These are phyloP conservation scores for Sciaenops ocellatus DNA, from an alignment of 2,797 vertebrate genomes.

Conservation along the genomic window DNA sequence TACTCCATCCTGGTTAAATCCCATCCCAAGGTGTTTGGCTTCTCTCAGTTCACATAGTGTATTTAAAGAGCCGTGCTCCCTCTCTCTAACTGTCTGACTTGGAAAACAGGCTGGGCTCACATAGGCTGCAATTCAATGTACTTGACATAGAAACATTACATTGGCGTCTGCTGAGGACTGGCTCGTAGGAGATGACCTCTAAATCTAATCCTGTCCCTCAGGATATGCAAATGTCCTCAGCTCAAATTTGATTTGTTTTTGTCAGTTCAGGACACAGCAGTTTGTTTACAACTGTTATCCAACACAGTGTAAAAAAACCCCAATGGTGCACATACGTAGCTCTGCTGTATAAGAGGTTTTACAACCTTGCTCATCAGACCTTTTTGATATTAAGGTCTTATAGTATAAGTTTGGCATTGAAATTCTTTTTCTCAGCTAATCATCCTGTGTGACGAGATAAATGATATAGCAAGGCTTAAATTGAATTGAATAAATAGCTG, in stretches of 20 bases:
- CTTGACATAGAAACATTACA: conserved; percentile 81
- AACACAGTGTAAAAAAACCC: conserved; percentile 46
- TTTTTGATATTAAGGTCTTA: conserved; percentile 29
- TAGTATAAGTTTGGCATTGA: conserved; percentile 8
- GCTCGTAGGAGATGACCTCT: conserved; percentile 83
- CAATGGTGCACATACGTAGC: conserved; percentile 24
- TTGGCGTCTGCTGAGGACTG: conserved; percentile 76
- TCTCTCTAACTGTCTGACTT: conserved; percentile 68
- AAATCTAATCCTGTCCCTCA: conserved; percentile 86
- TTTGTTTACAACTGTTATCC: conserved; percentile 73
- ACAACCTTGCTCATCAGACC: conserved; percentile 26
- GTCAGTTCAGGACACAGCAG: conserved; percentile 75
- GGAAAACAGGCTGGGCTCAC: conserved; percentile 67
- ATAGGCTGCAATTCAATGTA: conserved; percentile 71
- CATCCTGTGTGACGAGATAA: conserved; percentile 4
- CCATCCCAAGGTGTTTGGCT: conserved; percentile 85
- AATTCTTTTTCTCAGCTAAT: conserved; percentile 19
- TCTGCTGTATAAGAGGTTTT: conserved; percentile 40
- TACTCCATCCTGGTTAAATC: conserved; percentile 84
- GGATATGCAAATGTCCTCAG: conserved; percentile 85
- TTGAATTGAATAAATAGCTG: not conserved
- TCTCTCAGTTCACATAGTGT: conserved; percentile 63
- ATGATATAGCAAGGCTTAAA: conserved; percentile 5
- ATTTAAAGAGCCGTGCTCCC: conserved; percentile 61
- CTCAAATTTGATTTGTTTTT: conserved; percentile 85